Percentiles rank a stretch among this genome's conserved stretches.
phyloP scores from a whole-genome alignment of 2,797 vertebrate species.

The Lacerta bilineata region DNA sequence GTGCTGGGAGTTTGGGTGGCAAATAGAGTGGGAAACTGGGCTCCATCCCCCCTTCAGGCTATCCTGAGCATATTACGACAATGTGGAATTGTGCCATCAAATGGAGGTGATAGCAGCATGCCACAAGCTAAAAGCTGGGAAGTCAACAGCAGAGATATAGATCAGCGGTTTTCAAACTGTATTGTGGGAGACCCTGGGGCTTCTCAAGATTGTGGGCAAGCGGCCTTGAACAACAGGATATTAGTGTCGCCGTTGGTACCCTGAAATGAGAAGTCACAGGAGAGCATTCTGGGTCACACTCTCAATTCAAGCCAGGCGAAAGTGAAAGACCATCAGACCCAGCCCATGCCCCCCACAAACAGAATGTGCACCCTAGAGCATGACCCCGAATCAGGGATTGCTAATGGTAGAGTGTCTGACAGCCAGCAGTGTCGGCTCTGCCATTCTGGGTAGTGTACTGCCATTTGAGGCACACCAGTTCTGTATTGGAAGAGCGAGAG shows the following conservation, averaged over 20 bases:
- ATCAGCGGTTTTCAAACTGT: neutral
- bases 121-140: neutral
- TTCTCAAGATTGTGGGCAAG: slow-evolving; percentile 3
- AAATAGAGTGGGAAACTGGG: neutral
- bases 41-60: neutral
- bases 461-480: neutral
- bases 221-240: neutral
- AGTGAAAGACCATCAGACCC: neutral
- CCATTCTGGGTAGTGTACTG: neutral
- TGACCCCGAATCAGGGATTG: neutral
- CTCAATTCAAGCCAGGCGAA: neutral
- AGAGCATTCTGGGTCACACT: too few species aligned
- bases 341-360: neutral
- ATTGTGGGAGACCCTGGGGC: neutral
- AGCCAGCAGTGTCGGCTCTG: neutral
- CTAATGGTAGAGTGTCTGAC: neutral
- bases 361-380: neutral
- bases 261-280: neutral
- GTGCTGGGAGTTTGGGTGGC: neutral
- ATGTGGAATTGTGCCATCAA: neutral
- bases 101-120: neutral
- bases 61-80: neutral
- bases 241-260: neutral
- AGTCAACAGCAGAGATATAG: neutral
- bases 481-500: neutral